Percentiles rank a stretch among this genome's conserved stretches.
These are phyloP conservation scores for Polylopha cassiicola DNA, from an alignment of 2,888 invertebrate genomes.

Conservation along the genomic window DNA sequence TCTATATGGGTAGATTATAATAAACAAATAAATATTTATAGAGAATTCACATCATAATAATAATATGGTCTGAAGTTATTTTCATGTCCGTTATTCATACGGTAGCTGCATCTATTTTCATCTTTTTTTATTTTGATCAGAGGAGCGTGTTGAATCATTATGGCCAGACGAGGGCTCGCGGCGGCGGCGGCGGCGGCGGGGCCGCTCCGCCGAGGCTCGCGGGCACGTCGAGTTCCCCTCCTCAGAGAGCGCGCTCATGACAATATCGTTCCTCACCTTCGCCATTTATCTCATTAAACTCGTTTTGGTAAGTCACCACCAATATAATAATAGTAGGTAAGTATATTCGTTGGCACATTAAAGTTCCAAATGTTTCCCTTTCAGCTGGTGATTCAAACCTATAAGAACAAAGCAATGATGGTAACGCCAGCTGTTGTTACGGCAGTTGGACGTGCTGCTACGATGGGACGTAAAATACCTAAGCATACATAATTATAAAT, in stretches of 20 bases:
- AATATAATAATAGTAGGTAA: background rate
- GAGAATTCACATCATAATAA: no score
- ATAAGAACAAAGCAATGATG: slow-evolving; percentile 78
- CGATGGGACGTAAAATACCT: slow-evolving; percentile 1
- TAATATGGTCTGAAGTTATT: no score
- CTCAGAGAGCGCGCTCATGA: slow-evolving; percentile 87
- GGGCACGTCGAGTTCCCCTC: slow-evolving; percentile 86
- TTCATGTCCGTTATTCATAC: no score
- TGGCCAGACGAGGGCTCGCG: slow-evolving; percentile 60
- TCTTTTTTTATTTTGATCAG: slow-evolving; percentile 38
- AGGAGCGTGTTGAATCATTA: slow-evolving; percentile 61
- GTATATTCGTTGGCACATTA: background rate
- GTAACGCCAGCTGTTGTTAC: slow-evolving; percentile 65
- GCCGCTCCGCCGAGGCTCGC: slow-evolving; percentile 39
- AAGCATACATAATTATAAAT: background rate
- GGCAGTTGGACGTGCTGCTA: slow-evolving; percentile 48
- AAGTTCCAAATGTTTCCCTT: slow-evolving; percentile 33
- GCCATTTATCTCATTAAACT: slow-evolving; percentile 90
- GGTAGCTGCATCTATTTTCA: background rate
- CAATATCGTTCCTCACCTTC: slow-evolving; percentile 90
- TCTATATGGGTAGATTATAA: no score
- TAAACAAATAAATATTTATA: background rate
- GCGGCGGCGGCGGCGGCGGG: slow-evolving; percentile 38
- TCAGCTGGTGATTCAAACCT: slow-evolving; percentile 82
- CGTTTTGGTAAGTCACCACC: slow-evolving; percentile 81